Evolutionary conservation across 1,140 invertebrate genomes (phyloP), one percentile per base, ranked within the genome.

Genomic region (Zophobas atratus): DNA sequence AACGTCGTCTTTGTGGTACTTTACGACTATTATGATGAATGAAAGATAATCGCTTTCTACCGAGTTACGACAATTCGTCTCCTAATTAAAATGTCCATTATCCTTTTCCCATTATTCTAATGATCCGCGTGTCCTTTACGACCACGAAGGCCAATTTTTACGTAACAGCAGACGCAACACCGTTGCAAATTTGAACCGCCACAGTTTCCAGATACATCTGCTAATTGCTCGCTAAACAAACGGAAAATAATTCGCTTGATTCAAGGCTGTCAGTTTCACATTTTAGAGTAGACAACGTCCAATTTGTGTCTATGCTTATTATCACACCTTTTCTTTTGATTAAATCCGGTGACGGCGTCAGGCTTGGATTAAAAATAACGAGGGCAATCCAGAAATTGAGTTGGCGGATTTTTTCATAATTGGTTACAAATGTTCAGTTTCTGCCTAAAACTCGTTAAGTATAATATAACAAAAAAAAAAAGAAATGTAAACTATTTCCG

Each of bases 111-210:
- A 55, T 5, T 34, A 51, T 51, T 51, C 6, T 34, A 55, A 55
- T 55, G 33, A 60, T n/a, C 20, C 49, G 2, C 6, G 4, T 20
- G 49, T 51, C 49, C 49, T 51, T 51, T 51, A n/a, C 4, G n/a
- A 3, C 60, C 39, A 39, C 60, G 60, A 67, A 67, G 60, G 60
- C 60, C 60, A 39, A 3, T 43, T 67, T 46, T 67, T 67, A 67
- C 60, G 60, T 67, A 67, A 67, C 49, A 51, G 49, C 43, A 46
- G 43, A 51, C 49, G 49, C n/a, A 51, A 51, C 49, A 51, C 56
- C n/a, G 6, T 67, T 6, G 39, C 57, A 39, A 39, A 63, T 38
- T 39, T 8, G 32, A 63, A 63, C 49, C 33, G 33, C 49, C 49
- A 63, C 60, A 41, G 60, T 46, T 46, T 43, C 2, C 8, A 67